Percentiles rank a stretch among this genome's conserved stretches.
Conservation (phyloP, 2,888 invertebrate genomes). For the Nipponacmea schrenckii region DNA sequence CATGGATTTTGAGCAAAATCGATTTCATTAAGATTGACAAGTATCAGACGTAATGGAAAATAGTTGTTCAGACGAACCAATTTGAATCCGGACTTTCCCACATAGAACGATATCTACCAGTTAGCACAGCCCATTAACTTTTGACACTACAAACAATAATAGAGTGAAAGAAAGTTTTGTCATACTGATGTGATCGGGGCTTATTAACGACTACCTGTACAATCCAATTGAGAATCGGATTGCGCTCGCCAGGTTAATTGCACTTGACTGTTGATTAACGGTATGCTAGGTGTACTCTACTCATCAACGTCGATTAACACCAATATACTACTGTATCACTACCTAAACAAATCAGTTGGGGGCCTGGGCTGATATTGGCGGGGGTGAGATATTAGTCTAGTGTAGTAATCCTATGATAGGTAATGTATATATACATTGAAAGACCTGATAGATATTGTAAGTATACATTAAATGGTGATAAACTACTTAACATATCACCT, state of each 20-base stretch:
- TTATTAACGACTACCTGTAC: not conserved
- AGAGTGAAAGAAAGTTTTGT: slow-evolving; percentile 6
- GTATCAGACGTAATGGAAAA: not conserved
- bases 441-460: not conserved
- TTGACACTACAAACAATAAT: slow-evolving; percentile 8
- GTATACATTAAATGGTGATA: slow-evolving; percentile 7
- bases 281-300: not conserved
- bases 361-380: not conserved
- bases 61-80: not conserved
- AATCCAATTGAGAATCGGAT: slow-evolving; percentile 6
- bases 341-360: slow-evolving; percentile 13
- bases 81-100: slow-evolving; percentile 1
- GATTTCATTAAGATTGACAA: slow-evolving; percentile 7
- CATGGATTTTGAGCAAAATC: not conserved
- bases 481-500: not conserved
- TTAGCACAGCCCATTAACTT: slow-evolving; percentile 6
- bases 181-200: slow-evolving; percentile 2
- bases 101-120: slow-evolving; percentile 1
- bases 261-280: slow-evolving; percentile 14
- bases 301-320: slow-evolving; percentile 17
- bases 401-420: slow-evolving; percentile 2
- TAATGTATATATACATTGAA: slow-evolving; percentile 5
- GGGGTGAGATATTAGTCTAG: slow-evolving; percentile 9
- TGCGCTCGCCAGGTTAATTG: slow-evolving; percentile 21
- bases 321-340: slow-evolving; percentile 19